Percentiles rank a stretch among this genome's conserved stretches.
phyloP scores from a whole-genome alignment of 2,888 invertebrate genomes.

The Sylvicola fuscatus region DNA sequence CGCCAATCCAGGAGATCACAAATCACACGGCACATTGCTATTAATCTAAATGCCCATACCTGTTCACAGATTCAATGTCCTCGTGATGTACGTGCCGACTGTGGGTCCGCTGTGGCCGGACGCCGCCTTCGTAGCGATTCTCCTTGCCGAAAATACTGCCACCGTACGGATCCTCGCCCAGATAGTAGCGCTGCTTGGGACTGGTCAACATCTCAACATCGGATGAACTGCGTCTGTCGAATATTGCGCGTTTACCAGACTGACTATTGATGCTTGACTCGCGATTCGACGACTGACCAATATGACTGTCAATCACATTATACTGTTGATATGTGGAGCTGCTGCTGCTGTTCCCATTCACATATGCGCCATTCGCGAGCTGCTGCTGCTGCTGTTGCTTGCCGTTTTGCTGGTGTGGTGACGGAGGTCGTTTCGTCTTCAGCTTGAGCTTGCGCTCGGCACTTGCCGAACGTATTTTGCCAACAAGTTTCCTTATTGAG shows the following conservation, averaged over 20 bases:
- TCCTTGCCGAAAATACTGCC: conserved; percentile 67
- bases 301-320: conserved; percentile 26
- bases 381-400: conserved; percentile 32
- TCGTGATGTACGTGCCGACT: conserved; percentile 11
- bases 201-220: conserved; percentile 20
- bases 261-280: conserved; percentile 13
- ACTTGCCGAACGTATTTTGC: conserved; percentile 60
- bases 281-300: conserved; percentile 12
- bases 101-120: conserved; percentile 25
- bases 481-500: conserved; percentile 61
- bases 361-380: conserved; percentile 20
- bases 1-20: no score
- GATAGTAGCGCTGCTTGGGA: conserved; percentile 58
- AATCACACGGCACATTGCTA: no score
- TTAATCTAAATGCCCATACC: no score
- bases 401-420: conserved; percentile 23
- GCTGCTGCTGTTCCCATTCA: conserved; percentile 9
- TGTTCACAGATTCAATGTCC: conserved; percentile 10
- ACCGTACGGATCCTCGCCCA: conserved; percentile 72
- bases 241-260: conserved; percentile 4
- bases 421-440: conserved; percentile 36
- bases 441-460: conserved; percentile 41
- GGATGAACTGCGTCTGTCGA: conserved; percentile 11
- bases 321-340: conserved; percentile 25
- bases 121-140: conserved; percentile 56